Base-by-base conservation (phyloP, 2,888 invertebrate genomes). In the Sisyra nigra region DNA sequence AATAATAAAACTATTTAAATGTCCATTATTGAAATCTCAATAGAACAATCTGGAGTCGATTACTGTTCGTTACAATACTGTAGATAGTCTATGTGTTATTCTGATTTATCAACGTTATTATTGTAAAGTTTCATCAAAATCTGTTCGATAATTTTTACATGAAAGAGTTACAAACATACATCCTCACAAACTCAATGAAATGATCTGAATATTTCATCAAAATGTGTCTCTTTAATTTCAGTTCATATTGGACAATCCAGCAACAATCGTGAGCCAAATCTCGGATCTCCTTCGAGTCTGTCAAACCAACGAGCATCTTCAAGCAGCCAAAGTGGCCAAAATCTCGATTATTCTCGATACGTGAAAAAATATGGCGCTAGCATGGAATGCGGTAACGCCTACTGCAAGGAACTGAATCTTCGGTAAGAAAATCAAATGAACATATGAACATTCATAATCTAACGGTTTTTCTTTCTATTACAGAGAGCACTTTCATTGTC, bases 401-500 rank as follows among this genome's bases (percentile, higher is more conserved):
- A 84, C 61, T 91, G 91, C 71, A 82, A 84, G 56, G 89, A 89
- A 57, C 69, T 89, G 50, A 86, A 85, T 49, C 89, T 89, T 65
- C 67, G 69, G 68, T 68, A 52, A 52, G 52, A 42, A 33, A 19
- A n/a, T 9, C 8, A 29, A 14, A 6, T 5, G 4, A 6, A 8
- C 6, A 24, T n/a, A 24, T 30, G n/a, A 31, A 45, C 45, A 35
- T 18, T 37, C 8, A 18, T 43, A 19, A 41, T 11, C 15, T 43
- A 9, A 19, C 18, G 13, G 19, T 29, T 17, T 32, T 43, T 44
- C 45, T 43, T 41, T 44, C 44, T 42, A 41, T 54, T 55, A 61
- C 55, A 68, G 92, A 53, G 96, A 96, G 59, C 96, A 96, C 61
- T 96, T 93, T 65, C 96, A 96, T 62, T 92, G 91, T 57, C 60